Conservation (phyloP, 92 coral and sea anemone genomes). For the Epizoanthus illoricatus region DNA sequence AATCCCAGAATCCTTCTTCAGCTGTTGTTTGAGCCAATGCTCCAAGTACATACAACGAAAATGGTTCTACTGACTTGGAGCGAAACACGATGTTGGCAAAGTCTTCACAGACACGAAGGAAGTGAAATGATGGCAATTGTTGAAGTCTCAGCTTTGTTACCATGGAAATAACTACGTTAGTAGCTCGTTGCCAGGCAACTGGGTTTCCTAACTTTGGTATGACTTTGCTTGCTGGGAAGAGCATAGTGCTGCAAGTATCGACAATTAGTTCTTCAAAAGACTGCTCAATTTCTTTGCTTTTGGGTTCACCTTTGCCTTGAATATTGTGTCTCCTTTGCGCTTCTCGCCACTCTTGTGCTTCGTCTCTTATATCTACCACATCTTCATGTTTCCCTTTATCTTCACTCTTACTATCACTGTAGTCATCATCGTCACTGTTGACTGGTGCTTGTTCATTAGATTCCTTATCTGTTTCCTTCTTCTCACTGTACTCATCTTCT, state of each 20-base stretch:
- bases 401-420: no score
- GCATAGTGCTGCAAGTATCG: slow-evolving; percentile 48
- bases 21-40: slow-evolving; percentile 47
- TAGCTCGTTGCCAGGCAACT: slow-evolving; percentile 61
- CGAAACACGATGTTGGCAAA: slow-evolving; percentile 58
- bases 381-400: no score
- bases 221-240: slow-evolving; percentile 68
- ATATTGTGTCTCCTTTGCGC: no score
- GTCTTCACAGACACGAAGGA: slow-evolving; percentile 84
- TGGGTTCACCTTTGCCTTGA: no score
- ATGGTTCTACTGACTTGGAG: slow-evolving; percentile 38
- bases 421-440: no score
- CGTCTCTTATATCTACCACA: no score
- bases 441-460: no score
- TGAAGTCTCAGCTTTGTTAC: slow-evolving; percentile 59
- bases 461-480: not conserved
- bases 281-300: no score
- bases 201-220: slow-evolving; percentile 49
- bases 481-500: not conserved
- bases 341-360: no score
- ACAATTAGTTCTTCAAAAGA: no score
- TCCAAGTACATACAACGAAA: slow-evolving; percentile 62
- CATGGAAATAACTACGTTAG: slow-evolving; percentile 49
- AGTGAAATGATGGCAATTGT: slow-evolving; percentile 68
- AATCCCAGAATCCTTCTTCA: slow-evolving; percentile 59